Evolutionary conservation across 1,140 invertebrate genomes (phyloP).

Genomic region (Episyrphus balteatus): DNA sequence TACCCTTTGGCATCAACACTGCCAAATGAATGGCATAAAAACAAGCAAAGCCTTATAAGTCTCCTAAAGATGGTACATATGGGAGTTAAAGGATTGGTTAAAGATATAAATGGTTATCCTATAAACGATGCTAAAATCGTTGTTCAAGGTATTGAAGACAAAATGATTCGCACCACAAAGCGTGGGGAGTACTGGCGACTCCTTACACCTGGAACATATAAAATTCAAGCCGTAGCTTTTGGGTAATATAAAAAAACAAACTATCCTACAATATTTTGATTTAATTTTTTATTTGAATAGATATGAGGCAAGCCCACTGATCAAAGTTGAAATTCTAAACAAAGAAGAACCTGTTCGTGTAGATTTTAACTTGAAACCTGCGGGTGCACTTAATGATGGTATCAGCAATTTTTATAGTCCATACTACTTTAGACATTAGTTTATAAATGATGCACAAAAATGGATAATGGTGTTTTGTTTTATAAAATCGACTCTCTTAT

Average conservation of each 20-base stretch:
- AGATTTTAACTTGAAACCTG: conserved; percentile 31
- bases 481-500: background rate
- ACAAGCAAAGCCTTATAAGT: conserved; percentile 74
- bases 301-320: conserved; percentile 23
- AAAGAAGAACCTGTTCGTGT: conserved; percentile 26
- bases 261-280: background rate
- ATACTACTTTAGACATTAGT: conserved; percentile 31
- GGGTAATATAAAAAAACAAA: conserved; percentile 47
- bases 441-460: background rate
- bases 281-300: conserved; percentile 8
- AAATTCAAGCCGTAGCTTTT: conserved; percentile 53
- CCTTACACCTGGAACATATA: conserved; percentile 69
- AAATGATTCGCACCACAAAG: conserved; percentile 55
- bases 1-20: conserved; percentile 64
- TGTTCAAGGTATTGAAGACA: conserved; percentile 59
- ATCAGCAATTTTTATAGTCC: conserved; percentile 35
- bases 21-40: conserved; percentile 71
- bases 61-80: conserved; percentile 79
- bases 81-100: conserved; percentile 62
- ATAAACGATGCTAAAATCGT: conserved; percentile 56
- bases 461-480: background rate
- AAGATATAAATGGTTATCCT: conserved; percentile 42
- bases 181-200: conserved; percentile 83
- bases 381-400: conserved; percentile 32
- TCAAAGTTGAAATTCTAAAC: conserved; percentile 27